Evolutionary conservation across 2,888 invertebrate species (phyloP).

Genomic region (Mythimna impura): DNA sequence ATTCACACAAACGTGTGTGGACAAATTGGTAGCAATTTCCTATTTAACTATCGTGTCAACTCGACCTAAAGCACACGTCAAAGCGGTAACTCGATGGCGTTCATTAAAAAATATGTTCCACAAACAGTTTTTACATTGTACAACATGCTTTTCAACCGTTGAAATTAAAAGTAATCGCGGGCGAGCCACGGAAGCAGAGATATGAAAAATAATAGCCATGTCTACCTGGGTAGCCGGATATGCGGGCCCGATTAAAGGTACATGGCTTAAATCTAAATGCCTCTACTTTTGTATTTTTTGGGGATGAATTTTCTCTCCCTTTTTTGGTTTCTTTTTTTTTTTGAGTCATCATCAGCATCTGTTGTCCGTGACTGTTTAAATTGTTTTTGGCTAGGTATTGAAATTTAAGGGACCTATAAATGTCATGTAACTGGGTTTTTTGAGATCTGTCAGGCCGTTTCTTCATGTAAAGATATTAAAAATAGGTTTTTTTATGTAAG

Average conservation of each 20-base stretch:
- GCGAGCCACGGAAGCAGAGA: constrained; percentile 79
- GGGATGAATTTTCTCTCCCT: constrained; percentile 36
- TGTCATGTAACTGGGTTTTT: no score
- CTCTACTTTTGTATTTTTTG: constrained; percentile 65
- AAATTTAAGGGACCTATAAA: no score
- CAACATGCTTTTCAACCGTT: constrained; percentile 81
- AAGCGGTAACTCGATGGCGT: constrained; percentile 76
- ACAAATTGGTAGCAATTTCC: constrained; percentile 40
- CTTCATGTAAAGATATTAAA: no score
- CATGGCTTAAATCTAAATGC: constrained; percentile 73
- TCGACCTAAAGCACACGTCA: constrained; percentile 76
- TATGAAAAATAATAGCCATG: constrained; percentile 84
- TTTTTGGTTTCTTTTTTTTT: constrained; percentile 3
- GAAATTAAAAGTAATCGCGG: constrained; percentile 86
- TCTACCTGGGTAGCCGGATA: constrained; percentile 74
- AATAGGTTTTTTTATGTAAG: no score
- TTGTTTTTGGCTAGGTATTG: constrained; percentile 21
- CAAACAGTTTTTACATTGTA: constrained; percentile 80
- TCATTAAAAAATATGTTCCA: constrained; percentile 80
- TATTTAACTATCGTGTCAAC: constrained; percentile 73
- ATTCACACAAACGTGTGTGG: constrained; percentile 25
- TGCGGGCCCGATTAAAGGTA: constrained; percentile 75
- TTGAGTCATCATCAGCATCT: constrained; percentile 31
- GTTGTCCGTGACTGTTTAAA: constrained; percentile 30
- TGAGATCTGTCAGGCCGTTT: no score